Percentiles rank a stretch among this genome's conserved stretches.
phyloP scores from a whole-genome alignment of 1,140 invertebrate genomes.

The Lepidurus couesii region DNA sequence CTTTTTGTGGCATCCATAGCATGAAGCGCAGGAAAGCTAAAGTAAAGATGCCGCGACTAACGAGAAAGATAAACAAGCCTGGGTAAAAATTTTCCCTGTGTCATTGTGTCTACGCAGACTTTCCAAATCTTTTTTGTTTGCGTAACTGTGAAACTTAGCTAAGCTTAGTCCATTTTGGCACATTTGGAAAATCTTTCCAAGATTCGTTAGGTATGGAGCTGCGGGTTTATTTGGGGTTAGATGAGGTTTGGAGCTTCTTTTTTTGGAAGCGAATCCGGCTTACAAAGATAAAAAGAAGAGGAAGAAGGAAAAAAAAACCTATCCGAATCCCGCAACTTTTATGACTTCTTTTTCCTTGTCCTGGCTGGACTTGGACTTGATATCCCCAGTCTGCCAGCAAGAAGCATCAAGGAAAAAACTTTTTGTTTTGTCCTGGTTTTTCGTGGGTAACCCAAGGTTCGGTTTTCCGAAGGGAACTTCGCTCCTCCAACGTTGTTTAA shows the following conservation, averaged over 20 bases:
- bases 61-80: not conserved
- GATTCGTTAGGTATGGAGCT: too few species aligned
- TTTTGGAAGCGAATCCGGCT: too few species aligned
- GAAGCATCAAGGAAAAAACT: not conserved
- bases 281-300: too few species aligned
- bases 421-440: not conserved
- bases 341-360: conserved; percentile 7
- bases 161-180: not conserved
- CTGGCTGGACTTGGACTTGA: not conserved
- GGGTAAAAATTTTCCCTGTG: not conserved
- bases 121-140: not conserved
- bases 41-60: not conserved
- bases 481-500: not conserved
- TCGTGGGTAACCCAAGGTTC: not conserved
- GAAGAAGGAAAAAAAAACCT: not conserved
- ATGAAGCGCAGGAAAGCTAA: not conserved
- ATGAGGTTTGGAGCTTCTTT: too few species aligned
- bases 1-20: not conserved
- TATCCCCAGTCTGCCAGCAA: not conserved
- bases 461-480: not conserved
- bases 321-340: not conserved
- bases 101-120: not conserved
- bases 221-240: too few species aligned
- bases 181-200: too few species aligned
- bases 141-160: not conserved